Evolutionary conservation across 2,113 vertebrate genomes (phyloP), one percentile per base, ranked within the genome.

Genomic region (Gasterosteus aculeatus): DNA sequence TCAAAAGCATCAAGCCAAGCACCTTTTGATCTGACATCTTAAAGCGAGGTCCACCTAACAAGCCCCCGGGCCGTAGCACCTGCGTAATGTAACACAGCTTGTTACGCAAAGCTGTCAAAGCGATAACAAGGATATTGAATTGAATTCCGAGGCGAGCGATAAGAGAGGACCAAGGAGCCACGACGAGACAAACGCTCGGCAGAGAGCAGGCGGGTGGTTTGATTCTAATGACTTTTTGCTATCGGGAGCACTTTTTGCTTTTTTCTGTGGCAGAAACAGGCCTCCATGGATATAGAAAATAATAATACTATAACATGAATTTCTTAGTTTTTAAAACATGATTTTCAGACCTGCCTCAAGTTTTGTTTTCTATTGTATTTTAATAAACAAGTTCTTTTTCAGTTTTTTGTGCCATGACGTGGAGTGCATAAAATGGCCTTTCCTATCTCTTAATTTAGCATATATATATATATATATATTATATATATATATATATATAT

Each of bases 201-300:
- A 57, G 75, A 6, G 57, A 68, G 78, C 75, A 77, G 90, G 91
- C 81, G 87, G 90, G 91, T 80, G 71, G 81, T 82, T 84, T 38
- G 47, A 4, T 33, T 69, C 18, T 1, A 49, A 2, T 31, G 41
- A 19, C 15, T 33, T 33, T 33, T 26, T 26, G 22, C 22, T 26
- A 26, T 26, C 22, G 22, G 22, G 22, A 26, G 22, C 44, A 26
- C 22, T 26, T 26, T 26, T 26, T 26, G 22, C 1, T 26, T 26
- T 26, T 26, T 26, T 26, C 22, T 26, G 22, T 26, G 22, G 22
- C 22, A 26, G 22, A 26, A 26, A 26, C 22, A 1, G 33, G 33
- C 33, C 5, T 33, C 33, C 33, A 33, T 33, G 5, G 5, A 33
- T 33, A 33, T 33, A 33, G 33, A 33, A 33, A 33, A 33, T 33